Conservation (phyloP, 1,140 invertebrate genomes). For the Pomacea maculata region DNA sequence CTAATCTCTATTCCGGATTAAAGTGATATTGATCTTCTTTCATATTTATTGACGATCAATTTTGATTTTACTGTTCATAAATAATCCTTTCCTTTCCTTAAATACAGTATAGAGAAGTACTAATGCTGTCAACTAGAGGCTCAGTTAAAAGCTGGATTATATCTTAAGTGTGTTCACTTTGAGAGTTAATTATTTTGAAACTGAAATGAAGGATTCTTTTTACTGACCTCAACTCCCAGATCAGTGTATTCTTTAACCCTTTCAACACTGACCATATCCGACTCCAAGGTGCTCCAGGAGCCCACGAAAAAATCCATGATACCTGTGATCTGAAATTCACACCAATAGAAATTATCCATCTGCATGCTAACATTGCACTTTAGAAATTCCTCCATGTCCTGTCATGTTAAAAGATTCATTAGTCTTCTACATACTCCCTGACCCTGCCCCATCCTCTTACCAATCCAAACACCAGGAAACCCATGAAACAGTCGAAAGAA, state of each 20-base stretch:
- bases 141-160: neutral
- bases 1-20: neutral
- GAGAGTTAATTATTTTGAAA: neutral
- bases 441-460: neutral
- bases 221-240: slow-evolving; percentile 70
- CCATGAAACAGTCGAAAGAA: neutral
- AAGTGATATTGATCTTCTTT: neutral
- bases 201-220: neutral
- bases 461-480: neutral
- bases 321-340: slow-evolving; percentile 38
- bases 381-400: no score
- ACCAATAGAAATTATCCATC: neutral
- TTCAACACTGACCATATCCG: slow-evolving; percentile 96
- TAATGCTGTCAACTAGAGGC: neutral
- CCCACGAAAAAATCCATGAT: slow-evolving; percentile 74
- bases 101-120: neutral
- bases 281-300: slow-evolving; percentile 96
- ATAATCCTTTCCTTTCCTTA: no score
- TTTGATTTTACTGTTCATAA: no score
- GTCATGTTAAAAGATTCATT: no score
- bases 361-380: neutral
- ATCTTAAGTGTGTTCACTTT: neutral
- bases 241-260: slow-evolving; percentile 94
- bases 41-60: neutral
- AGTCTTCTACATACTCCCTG: no score